Evolutionary conservation across 2,797 vertebrate genomes (phyloP).

Genomic region (Xenopus petersii): DNA sequence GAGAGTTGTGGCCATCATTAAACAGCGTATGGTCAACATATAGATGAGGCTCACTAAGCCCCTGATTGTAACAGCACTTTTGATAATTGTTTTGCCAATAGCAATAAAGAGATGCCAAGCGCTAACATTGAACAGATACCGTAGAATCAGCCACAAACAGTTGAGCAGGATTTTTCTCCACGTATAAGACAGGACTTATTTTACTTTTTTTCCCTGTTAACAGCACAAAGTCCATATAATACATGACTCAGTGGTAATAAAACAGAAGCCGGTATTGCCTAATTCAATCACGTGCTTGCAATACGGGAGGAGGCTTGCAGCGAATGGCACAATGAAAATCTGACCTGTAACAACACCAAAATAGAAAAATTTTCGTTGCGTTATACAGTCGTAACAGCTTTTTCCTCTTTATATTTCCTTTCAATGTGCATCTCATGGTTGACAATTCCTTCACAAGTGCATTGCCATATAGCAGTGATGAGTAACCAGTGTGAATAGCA

Average conservation of each 20-base stretch:
- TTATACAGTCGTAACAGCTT: neutral
- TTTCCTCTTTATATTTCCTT: slow-evolving; percentile 1
- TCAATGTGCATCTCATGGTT: slow-evolving; percentile 23
- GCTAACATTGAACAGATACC: slow-evolving; percentile 23
- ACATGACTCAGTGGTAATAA: neutral
- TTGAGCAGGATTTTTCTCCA: slow-evolving; percentile 9
- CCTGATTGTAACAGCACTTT: slow-evolving; percentile 24
- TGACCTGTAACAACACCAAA: slow-evolving; percentile 19
- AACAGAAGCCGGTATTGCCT: neutral
- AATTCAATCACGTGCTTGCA: slow-evolving; percentile 11
- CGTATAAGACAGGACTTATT: neutral
- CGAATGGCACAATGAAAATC: slow-evolving; percentile 2
- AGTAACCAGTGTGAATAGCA: neutral
- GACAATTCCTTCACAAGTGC: slow-evolving; percentile 21
- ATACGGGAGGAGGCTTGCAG: neutral
- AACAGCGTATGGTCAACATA: neutral
- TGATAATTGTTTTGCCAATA: neutral
- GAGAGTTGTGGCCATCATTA: neutral
- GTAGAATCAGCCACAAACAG: slow-evolving; percentile 29
- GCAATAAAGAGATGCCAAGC: slow-evolving; percentile 5
- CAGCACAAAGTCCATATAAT: slow-evolving; percentile 19
- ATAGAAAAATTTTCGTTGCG: slow-evolving; percentile 4
- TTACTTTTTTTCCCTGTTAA: slow-evolving; percentile 20
- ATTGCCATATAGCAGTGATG: slow-evolving; percentile 10
- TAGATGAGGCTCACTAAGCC: slow-evolving; percentile 9